A percentile compares a stretch with the other conserved stretches of the same genome.
phyloP scores from a whole-genome alignment of 2,888 invertebrate species.

The Phortica okadai region DNA sequence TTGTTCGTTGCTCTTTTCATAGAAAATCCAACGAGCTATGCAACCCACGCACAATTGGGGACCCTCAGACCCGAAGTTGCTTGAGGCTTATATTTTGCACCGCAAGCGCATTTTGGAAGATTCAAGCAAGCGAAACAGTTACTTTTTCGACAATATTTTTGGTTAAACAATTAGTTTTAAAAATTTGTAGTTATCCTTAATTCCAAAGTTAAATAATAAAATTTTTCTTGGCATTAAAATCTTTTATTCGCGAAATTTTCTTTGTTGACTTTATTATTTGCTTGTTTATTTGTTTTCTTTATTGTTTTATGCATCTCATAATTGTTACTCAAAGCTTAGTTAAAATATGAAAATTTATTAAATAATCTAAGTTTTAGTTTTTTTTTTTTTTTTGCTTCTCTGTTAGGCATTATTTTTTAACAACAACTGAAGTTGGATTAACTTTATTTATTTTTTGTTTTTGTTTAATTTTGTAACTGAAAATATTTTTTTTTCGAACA shows the following conservation, averaged over 20 bases:
- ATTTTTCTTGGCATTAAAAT: neutral
- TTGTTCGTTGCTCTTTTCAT: neutral
- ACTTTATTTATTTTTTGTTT: neutral
- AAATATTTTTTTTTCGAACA: too few relatives aligned
- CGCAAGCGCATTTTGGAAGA: conserved; percentile 36
- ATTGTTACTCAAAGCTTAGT: conserved; percentile 21
- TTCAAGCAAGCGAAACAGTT: conserved; percentile 45
- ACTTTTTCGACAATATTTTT: conserved; percentile 70
- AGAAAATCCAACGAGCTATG: conserved; percentile 72
- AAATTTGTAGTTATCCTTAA: neutral
- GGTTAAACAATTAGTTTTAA: conserved; percentile 52
- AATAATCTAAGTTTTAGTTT: conserved; percentile 16
- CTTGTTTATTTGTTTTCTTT: neutral
- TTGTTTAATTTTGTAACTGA: too few relatives aligned
- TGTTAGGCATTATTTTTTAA: neutral
- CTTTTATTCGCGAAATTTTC: neutral
- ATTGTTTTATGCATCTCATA: conserved; percentile 7
- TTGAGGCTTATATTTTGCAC: conserved; percentile 76
- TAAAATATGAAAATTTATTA: conserved; percentile 31
- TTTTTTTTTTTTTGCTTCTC: neutral
- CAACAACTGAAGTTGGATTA: neutral
- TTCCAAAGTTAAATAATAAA: neutral
- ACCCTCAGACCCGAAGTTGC: conserved; percentile 71
- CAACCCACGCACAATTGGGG: conserved; percentile 72
- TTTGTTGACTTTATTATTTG: conserved; percentile 9